These are phyloP conservation scores for Oryzias woworae DNA, from an alignment of 2,113 vertebrate species.

Conservation along the genomic window DNA sequence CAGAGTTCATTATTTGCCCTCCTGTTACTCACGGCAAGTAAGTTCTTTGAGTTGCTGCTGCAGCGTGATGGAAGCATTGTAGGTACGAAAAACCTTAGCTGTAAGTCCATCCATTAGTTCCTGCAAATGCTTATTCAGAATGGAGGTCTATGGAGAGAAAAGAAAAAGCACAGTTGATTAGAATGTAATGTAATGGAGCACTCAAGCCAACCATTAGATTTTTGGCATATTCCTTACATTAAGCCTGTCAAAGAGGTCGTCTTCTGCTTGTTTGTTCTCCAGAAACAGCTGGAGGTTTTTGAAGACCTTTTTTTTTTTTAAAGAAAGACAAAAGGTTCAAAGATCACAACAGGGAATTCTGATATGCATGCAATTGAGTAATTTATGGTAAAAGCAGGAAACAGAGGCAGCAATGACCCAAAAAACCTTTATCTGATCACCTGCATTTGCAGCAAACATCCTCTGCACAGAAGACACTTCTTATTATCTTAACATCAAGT, in stretches of 20 bases:
- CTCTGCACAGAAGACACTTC: slow-evolving; percentile 18
- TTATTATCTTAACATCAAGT: slow-evolving; percentile 30
- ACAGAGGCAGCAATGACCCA: slow-evolving; percentile 50
- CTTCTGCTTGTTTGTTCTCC: slow-evolving; percentile 96
- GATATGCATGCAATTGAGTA: not conserved
- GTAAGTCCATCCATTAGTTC: slow-evolving; percentile 98
- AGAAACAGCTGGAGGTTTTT: slow-evolving; percentile 97
- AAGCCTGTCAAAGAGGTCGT: slow-evolving; percentile 95
- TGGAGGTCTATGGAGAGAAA: slow-evolving; percentile 89
- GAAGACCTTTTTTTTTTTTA: slow-evolving; percentile 82
- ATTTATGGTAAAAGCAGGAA: slow-evolving; percentile 58
- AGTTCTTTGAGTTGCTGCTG: slow-evolving; percentile 96
- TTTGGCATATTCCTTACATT: slow-evolving; percentile 81
- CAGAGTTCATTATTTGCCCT: not conserved
- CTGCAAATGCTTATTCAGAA: slow-evolving; percentile 98
- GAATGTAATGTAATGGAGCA: not conserved
- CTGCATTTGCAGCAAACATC: slow-evolving; percentile 67
- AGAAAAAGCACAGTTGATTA: slow-evolving; percentile 7
- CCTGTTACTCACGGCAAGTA: slow-evolving; percentile 83
- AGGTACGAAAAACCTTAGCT: slow-evolving; percentile 98
- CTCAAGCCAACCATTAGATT: not conserved
- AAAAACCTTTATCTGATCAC: slow-evolving; percentile 61
- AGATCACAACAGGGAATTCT: too few species aligned
- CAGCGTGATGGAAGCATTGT: slow-evolving; percentile 97
- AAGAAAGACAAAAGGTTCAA: slow-evolving; percentile 18